Conservation (phyloP, 2,113 vertebrate genomes). For the Zosterops borbonicus region DNA sequence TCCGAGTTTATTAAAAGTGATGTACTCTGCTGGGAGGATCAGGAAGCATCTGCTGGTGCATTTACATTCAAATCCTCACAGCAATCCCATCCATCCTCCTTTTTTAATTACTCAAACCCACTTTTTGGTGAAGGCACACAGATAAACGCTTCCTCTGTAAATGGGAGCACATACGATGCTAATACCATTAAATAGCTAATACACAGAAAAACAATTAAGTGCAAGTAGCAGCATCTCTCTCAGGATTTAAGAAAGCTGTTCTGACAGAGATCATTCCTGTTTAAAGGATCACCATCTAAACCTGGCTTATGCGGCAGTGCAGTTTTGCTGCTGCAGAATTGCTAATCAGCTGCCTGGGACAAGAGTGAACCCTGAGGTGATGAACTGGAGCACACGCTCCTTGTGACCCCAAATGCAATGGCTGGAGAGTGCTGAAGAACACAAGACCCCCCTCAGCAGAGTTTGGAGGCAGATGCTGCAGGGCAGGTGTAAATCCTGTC, state of each 20-base stretch:
- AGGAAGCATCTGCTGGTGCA: constrained; percentile 62
- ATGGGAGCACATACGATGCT: not conserved
- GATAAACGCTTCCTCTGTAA: constrained; percentile 3
- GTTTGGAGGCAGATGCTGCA: not conserved
- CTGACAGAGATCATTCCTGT: constrained; percentile 27
- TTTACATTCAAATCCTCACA: constrained; percentile 62
- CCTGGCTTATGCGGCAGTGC: not conserved
- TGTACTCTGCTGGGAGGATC: constrained; percentile 62
- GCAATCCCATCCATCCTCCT: constrained; percentile 24
- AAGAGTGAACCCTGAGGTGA: not conserved
- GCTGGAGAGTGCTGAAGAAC: not conserved
- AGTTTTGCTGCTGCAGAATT: constrained; percentile 4
- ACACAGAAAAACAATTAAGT: constrained; percentile 27
- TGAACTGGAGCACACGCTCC: not conserved
- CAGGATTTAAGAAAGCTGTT: constrained; percentile 46
- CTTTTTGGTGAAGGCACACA: constrained; percentile 33
- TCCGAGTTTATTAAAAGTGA: constrained; percentile 64
- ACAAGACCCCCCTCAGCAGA: not conserved
- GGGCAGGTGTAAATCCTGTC: not conserved
- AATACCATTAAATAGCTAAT: constrained; percentile 37
- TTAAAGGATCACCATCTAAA: constrained; percentile 45
- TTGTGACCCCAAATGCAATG: not conserved
- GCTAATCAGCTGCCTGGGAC: not conserved
- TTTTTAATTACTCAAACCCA: constrained; percentile 56
- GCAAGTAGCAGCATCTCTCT: constrained; percentile 19